A percentile compares a stretch with the other conserved stretches of the same genome.
These are phyloP conservation scores for Phragmatobia fuliginosa DNA, from an alignment of 2,888 invertebrate species.

Conservation along the genomic window DNA sequence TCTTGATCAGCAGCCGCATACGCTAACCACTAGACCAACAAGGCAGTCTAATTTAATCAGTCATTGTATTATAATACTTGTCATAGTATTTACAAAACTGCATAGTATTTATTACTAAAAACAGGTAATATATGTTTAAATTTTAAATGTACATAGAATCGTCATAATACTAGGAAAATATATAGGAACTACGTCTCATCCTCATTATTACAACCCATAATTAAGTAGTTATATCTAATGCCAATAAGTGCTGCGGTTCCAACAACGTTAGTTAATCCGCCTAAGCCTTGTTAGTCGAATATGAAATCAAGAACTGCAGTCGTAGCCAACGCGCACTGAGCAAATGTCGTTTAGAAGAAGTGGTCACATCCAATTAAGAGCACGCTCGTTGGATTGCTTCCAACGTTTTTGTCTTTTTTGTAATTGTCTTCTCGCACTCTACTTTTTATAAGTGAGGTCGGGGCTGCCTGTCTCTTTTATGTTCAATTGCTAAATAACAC, in stretches of 20 bases:
- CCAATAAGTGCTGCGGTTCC: constrained; percentile 3
- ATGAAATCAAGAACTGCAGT: constrained; percentile 55
- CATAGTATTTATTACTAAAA: neutral
- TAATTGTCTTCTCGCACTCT: constrained; percentile 76
- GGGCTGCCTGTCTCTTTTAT: constrained; percentile 56
- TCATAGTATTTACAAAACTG: too few relatives aligned
- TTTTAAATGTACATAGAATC: neutral
- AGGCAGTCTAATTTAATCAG: too few relatives aligned
- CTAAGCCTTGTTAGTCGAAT: constrained; percentile 60
- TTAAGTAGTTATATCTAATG: constrained; percentile 7
- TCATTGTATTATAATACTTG: too few relatives aligned
- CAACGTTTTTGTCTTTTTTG: constrained; percentile 80
- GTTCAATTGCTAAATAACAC: constrained; percentile 50
- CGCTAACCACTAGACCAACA: too few relatives aligned
- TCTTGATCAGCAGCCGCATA: too few relatives aligned
- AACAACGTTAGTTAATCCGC: constrained; percentile 29
- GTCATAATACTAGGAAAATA: neutral
- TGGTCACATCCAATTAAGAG: constrained; percentile 85
- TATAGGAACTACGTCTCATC: neutral
- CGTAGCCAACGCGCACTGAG: constrained; percentile 45
- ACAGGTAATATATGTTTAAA: too few relatives aligned
- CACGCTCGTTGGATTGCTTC: constrained; percentile 81
- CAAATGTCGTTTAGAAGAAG: constrained; percentile 81
- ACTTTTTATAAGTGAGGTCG: constrained; percentile 66
- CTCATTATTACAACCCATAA: neutral